Conservation (phyloP, 2,797 vertebrate species). For the Merluccius polli region DNA sequence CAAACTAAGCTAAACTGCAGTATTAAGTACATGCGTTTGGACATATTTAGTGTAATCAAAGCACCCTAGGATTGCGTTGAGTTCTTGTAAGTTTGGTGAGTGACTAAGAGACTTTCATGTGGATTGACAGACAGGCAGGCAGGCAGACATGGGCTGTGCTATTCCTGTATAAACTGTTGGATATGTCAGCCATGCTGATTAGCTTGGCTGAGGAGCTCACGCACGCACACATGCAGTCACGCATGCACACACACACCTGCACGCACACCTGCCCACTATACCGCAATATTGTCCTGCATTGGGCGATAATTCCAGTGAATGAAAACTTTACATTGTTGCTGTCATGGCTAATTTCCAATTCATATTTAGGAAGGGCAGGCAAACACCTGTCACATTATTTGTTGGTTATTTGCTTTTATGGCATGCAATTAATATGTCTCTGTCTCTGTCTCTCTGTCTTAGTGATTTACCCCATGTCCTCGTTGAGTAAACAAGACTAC, state of each 20-base stretch:
- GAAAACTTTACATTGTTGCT: neutral
- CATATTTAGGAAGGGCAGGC: neutral
- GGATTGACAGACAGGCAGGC: neutral
- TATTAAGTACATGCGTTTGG: neutral
- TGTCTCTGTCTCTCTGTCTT: neutral
- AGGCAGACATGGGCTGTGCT: neutral
- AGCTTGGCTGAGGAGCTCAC: neutral
- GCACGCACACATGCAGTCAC: neutral
- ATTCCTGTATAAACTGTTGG: neutral
- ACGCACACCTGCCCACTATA: neutral
- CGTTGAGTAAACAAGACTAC: neutral
- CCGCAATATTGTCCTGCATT: neutral
- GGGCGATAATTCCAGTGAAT: neutral
- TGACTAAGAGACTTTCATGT: neutral
- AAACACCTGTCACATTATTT: conserved; percentile 4
- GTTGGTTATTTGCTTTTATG: neutral
- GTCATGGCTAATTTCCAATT: neutral
- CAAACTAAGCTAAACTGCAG: neutral
- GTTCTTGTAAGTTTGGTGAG: neutral
- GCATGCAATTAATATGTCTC: neutral
- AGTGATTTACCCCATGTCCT: neutral
- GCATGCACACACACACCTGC: neutral
- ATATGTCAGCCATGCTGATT: neutral
- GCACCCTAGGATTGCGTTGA: neutral
- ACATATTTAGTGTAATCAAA: neutral